Evolutionary conservation across 2,888 invertebrate genomes (phyloP), one percentile per base, ranked within the genome.

Genomic region (Druceiella hillmani): DNA sequence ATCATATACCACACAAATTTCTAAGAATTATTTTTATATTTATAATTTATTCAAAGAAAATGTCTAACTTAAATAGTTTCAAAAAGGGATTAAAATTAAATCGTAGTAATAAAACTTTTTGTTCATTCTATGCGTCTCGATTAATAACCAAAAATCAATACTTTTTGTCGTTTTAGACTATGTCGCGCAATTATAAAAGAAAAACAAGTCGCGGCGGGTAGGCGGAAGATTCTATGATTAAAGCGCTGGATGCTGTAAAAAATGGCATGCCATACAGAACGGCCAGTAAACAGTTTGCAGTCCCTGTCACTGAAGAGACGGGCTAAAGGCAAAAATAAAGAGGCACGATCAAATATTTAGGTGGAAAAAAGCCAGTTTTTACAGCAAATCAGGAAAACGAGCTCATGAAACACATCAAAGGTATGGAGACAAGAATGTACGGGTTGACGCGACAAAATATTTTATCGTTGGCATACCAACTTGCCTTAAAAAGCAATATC

Each of bases 391-490:
- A 20, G 22, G 22, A 20, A n/a, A 7, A 7, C 6, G 22, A 20
- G n/a, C 22, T 20, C n/a, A n/a, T 20, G 22, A 6, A n/a, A 20
- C 22, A 20, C 22, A 20, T 20, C 6, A 6, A 7, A 20, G 22
- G n/a, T 7, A 20, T 20, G 22, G 22, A 20, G n/a, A 20, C 22
- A 20, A 20, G 22, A 20, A 20, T 20, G 22, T 20, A 20, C n/a
- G 22, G 22, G 6, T 20, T 20, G 22, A 20, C 22, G n/a, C n/a
- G 22, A 20, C 6, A n/a, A n/a, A n/a, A 20, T 20, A n/a, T 20
- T 20, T 20, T 20, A n/a, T 20, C 22, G n/a, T n/a, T 20, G 22
- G 22, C 22, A 20, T 20, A 20, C 22, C 22, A 20, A n/a, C 22
- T 20, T 6, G 22, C 22, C 6, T 7, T 20, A 20, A 20, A 20